Conservation (phyloP, 2,888 invertebrate species). For the Girardia tigrina region DNA sequence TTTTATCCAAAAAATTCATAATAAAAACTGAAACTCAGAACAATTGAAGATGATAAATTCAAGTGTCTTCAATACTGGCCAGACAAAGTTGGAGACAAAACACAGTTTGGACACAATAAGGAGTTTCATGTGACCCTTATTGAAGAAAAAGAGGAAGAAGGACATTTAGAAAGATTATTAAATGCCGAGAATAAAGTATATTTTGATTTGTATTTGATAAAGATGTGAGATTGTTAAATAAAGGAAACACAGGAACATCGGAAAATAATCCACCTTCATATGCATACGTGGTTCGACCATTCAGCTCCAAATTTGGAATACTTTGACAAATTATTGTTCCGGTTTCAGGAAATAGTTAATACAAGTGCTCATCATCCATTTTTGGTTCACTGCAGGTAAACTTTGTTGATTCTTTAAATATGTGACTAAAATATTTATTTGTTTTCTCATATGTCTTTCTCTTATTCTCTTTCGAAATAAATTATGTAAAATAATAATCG, state of each 20-base stretch:
- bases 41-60: not conserved
- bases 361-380: not conserved
- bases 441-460: too few species aligned
- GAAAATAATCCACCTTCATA: not conserved
- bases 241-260: not conserved
- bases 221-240: too few species aligned
- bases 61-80: not conserved
- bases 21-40: not conserved
- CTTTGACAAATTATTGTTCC: slow-evolving; percentile 16
- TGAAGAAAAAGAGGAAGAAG: not conserved
- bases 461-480: too few species aligned
- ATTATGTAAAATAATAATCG: too few species aligned
- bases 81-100: not conserved
- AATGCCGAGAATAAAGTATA: not conserved
- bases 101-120: not conserved
- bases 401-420: too few species aligned
- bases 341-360: slow-evolving; percentile 12
- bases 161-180: not conserved
- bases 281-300: slow-evolving; percentile 12
- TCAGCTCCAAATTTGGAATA: slow-evolving; percentile 1
- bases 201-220: too few species aligned
- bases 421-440: too few species aligned
- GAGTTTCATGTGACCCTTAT: not conserved
- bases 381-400: not conserved
- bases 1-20: not conserved